These are phyloP conservation scores for Xiphorhynchus erythropygius DNA, from an alignment of 2,797 vertebrate species.

Conservation along the genomic window DNA sequence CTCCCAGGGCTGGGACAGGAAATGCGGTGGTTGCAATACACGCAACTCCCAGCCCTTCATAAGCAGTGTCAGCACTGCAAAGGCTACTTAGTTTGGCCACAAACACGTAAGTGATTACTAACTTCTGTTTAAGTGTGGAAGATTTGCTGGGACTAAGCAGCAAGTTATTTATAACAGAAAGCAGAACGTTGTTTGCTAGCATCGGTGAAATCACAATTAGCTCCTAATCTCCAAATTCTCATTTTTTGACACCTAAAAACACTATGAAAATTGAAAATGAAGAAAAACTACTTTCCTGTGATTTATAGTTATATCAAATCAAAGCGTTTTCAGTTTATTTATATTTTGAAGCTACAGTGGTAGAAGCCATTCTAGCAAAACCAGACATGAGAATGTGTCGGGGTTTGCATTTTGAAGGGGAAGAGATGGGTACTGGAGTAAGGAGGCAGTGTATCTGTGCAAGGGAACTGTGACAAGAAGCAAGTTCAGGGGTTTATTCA, in stretches of 20 bases:
- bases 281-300: neutral
- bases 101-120: neutral
- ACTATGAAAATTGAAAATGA: neutral
- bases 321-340: neutral
- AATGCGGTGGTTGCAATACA: neutral
- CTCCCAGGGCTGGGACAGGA: conserved; percentile 35
- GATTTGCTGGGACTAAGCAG: neutral
- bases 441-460: neutral
- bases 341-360: neutral
- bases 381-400: neutral
- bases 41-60: neutral
- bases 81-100: neutral
- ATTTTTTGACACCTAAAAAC: neutral
- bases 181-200: accelerated
- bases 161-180: neutral
- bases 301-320: neutral
- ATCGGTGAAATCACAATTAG: neutral
- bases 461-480: neutral
- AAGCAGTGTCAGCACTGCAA: neutral
- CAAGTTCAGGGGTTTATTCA: neutral
- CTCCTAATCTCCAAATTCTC: neutral
- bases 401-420: neutral
- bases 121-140: neutral
- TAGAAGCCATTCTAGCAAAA: neutral
- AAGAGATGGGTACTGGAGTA: neutral